These are phyloP conservation scores for Holcopasites calliopsidis DNA, from an alignment of 1,140 invertebrate species.

Conservation along the genomic window DNA sequence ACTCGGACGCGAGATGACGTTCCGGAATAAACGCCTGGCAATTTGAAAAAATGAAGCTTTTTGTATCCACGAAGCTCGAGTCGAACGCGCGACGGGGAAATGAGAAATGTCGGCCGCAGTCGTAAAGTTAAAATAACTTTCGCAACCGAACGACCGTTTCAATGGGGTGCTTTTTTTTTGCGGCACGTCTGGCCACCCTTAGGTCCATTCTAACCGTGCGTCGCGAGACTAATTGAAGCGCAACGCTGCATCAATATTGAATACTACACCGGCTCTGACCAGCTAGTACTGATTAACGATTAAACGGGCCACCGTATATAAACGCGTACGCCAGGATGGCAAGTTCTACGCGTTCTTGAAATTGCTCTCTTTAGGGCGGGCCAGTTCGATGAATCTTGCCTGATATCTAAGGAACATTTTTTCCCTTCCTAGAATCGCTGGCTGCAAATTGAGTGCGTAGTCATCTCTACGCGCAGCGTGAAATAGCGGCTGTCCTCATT, in stretches of 20 bases:
- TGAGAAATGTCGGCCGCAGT: slow-evolving; percentile 24
- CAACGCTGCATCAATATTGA: slow-evolving; percentile 8
- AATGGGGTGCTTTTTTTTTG: neutral
- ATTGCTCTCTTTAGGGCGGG: slow-evolving; percentile 17
- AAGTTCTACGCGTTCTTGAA: slow-evolving; percentile 30
- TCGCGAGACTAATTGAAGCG: slow-evolving; percentile 20
- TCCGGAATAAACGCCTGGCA: neutral
- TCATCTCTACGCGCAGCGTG: neutral
- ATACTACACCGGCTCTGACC: neutral
- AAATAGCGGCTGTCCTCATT: slow-evolving; percentile 26
- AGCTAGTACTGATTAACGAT: slow-evolving; percentile 34
- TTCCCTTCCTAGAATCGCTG: no score
- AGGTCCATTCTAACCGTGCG: neutral
- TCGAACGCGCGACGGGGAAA: neutral
- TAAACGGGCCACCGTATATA: slow-evolving; percentile 28
- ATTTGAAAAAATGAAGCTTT: slow-evolving; percentile 12
- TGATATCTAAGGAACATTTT: no score
- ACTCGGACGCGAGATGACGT: no score
- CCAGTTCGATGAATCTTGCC: neutral
- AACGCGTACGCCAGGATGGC: slow-evolving; percentile 23
- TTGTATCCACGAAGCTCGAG: neutral
- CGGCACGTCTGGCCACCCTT: neutral
- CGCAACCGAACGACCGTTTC: neutral
- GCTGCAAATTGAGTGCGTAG: neutral
- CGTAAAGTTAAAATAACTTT: slow-evolving; percentile 34